These are phyloP conservation scores for Scaptodrosophila lebanonensis DNA, from an alignment of 1,140 invertebrate species.

Conservation along the genomic window DNA sequence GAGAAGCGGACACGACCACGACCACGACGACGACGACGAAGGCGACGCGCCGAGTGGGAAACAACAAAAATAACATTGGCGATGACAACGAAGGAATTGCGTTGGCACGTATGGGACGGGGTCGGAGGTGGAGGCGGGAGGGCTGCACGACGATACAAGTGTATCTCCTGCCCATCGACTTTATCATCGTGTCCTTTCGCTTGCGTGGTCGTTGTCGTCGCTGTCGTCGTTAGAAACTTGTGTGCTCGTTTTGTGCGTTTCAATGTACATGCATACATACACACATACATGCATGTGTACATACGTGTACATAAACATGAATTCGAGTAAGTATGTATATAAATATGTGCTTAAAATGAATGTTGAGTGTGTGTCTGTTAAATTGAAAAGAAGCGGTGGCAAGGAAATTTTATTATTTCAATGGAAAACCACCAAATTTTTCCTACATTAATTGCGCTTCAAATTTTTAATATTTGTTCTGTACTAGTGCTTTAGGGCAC, in stretches of 20 bases:
- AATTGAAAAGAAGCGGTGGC: slow-evolving; percentile 11
- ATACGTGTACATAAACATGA: slow-evolving; percentile 17
- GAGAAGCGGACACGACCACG: slow-evolving; percentile 24
- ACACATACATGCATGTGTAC: neutral
- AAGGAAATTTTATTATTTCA: slow-evolving; percentile 9
- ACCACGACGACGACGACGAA: slow-evolving; percentile 42
- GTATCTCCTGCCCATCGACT: slow-evolving; percentile 68
- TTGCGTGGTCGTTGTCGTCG: slow-evolving; percentile 27
- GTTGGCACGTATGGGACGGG: slow-evolving; percentile 25
- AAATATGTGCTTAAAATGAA: slow-evolving; percentile 5
- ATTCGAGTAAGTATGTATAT: slow-evolving; percentile 18
- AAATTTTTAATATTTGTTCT: too few species aligned
- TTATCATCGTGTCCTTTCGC: slow-evolving; percentile 66
- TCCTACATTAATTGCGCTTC: too few species aligned
- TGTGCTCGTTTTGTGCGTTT: slow-evolving; percentile 56
- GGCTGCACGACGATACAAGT: slow-evolving; percentile 49
- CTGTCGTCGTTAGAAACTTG: slow-evolving; percentile 22
- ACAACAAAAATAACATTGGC: slow-evolving; percentile 73
- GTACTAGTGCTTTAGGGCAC: too few species aligned
- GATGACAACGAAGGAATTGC: slow-evolving; percentile 35
- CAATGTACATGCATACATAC: slow-evolving; percentile 10
- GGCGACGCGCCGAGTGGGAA: too few species aligned
- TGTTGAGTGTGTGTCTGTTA: slow-evolving; percentile 11
- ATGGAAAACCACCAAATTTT: slow-evolving; percentile 1
- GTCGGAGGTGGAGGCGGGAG: slow-evolving; percentile 11